Conservation (phyloP, 2,888 invertebrate species). For the Campoplex nolae region DNA sequence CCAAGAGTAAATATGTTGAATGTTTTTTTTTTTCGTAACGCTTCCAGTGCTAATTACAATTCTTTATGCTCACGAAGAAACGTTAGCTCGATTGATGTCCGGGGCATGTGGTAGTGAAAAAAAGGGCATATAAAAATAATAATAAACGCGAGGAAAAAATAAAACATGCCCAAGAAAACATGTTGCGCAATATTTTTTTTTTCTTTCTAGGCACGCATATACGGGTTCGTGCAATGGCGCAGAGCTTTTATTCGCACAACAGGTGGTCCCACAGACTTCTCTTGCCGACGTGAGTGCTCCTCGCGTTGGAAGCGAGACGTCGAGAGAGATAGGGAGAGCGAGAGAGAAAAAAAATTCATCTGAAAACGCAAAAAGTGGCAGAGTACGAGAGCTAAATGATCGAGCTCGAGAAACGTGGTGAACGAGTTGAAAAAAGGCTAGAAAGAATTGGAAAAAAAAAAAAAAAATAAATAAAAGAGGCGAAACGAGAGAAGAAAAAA, state of each 20-base stretch:
- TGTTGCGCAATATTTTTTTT: conserved; percentile 16
- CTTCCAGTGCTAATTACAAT: conserved; percentile 60
- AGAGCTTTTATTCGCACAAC: conserved; percentile 65
- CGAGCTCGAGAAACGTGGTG: conserved; percentile 31
- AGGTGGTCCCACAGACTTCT: conserved; percentile 67
- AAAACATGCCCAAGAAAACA: neutral
- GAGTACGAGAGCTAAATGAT: conserved; percentile 39
- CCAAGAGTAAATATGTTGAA: neutral
- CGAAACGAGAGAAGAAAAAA: conserved; percentile 30
- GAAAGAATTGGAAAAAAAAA: conserved; percentile 15
- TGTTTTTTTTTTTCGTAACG: conserved; percentile 42
- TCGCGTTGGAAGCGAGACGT: conserved; percentile 42
- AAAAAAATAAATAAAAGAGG: conserved; percentile 1
- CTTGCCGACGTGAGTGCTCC: conserved; percentile 63
- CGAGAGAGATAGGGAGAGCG: neutral
- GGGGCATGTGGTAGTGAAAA: conserved; percentile 8
- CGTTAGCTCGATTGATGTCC: conserved; percentile 48
- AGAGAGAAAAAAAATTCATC: neutral
- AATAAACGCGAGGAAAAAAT: conserved; percentile 8
- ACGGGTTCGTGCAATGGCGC: conserved; percentile 45
- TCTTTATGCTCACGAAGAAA: conserved; percentile 51
- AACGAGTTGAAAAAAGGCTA: conserved; percentile 34
- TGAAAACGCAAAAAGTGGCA: conserved; percentile 45
- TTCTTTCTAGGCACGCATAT: conserved; percentile 53
- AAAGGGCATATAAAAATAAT: conserved; percentile 5